These are phyloP conservation scores for Miltochrista miniata DNA, from an alignment of 2,888 invertebrate genomes.

Conservation along the genomic window DNA sequence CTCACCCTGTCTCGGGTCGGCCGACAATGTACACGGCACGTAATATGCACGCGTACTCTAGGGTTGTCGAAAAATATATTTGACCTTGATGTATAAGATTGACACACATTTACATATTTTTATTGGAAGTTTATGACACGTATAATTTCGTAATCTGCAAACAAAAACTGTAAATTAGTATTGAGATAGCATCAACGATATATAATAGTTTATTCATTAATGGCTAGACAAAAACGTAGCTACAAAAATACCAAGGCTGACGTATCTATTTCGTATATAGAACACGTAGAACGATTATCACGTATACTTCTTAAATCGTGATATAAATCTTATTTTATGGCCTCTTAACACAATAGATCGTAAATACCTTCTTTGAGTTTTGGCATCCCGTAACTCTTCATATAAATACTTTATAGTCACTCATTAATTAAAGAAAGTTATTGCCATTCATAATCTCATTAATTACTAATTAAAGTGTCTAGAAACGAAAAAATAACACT, in stretches of 20 bases:
- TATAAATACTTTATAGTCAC: background rate
- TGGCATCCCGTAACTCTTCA: background rate
- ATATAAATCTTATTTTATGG: conserved; percentile 2
- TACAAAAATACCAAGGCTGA: background rate
- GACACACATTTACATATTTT: no score
- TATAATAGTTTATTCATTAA: no score
- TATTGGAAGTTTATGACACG: no score
- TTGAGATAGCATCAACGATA: no score
- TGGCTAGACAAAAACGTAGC: no score
- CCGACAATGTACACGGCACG: conserved; percentile 14
- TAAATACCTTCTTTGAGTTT: background rate
- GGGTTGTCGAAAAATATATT: conserved; percentile 18
- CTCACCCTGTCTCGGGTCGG: conserved; percentile 20
- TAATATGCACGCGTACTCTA: conserved; percentile 9
- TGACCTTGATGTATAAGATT: no score
- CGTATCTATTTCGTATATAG: background rate
- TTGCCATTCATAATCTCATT: no score
- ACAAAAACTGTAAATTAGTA: no score
- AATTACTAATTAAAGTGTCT: no score
- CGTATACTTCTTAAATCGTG: background rate
- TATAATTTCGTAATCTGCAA: no score
- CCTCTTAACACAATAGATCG: conserved; percentile 1
- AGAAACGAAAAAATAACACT: no score
- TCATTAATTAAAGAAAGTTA: no score
- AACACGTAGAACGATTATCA: background rate